Percentiles rank a stretch among this genome's conserved stretches.
phyloP scores from a whole-genome alignment of 2,797 vertebrate genomes.

The Numenius phaeopus region DNA sequence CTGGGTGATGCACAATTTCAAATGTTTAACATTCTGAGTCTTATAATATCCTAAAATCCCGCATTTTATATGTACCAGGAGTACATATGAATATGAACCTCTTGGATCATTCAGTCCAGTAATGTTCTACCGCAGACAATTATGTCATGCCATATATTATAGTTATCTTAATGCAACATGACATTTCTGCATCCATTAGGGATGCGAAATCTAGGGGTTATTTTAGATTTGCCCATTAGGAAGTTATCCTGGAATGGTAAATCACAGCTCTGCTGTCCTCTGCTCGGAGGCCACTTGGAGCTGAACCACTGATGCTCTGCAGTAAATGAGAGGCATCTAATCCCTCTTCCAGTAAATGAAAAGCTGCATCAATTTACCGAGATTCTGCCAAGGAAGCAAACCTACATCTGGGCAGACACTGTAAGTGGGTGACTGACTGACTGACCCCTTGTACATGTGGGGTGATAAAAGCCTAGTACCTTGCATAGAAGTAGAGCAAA shows the following conservation, averaged over 20 bases:
- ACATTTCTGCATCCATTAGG: slow-evolving; percentile 4
- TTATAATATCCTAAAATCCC: background rate
- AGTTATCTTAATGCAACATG: background rate
- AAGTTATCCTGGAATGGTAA: background rate
- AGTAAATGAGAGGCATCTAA: background rate
- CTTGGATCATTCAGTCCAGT: background rate
- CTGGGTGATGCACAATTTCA: background rate
- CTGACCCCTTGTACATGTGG: background rate
- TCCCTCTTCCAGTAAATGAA: background rate
- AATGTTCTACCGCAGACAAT: background rate
- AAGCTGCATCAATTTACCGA: background rate
- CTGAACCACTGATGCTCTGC: background rate
- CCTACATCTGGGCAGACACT: background rate
- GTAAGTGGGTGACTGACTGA: background rate
- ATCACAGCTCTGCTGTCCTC: background rate
- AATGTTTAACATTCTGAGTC: background rate
- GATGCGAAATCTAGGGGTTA: background rate
- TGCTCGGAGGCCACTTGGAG: background rate
- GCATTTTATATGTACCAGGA: background rate
- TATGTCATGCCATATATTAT: background rate
- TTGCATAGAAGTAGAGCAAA: rapidly evolving
- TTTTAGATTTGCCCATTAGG: background rate
- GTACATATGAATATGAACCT: background rate
- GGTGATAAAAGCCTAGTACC: background rate
- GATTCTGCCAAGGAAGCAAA: background rate